A percentile compares a stretch with the other conserved stretches of the same genome.
Evolutionary conservation across 2,797 vertebrate genomes (phyloP).

Genomic region (Arrhamphus sclerolepis): DNA sequence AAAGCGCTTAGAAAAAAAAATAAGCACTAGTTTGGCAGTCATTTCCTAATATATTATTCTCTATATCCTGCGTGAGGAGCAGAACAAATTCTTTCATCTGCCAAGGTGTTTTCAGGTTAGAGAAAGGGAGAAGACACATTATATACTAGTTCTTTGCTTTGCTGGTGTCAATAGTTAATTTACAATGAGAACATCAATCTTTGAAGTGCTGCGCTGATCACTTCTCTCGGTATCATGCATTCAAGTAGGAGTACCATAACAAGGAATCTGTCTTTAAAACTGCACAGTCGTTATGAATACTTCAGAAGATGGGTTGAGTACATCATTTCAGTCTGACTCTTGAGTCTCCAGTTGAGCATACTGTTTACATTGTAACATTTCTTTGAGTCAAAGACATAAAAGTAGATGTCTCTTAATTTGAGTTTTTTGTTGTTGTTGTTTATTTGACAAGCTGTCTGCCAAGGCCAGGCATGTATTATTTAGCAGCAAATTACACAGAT

Average conservation of each 20-base stretch:
- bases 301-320: background rate
- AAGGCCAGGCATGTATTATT: background rate
- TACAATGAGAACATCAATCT: conserved; percentile 38
- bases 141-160: conserved; percentile 42
- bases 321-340: background rate
- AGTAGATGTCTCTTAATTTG: background rate
- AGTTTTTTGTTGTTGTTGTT: no score
- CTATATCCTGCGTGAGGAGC: conserved; percentile 43
- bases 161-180: conserved; percentile 61
- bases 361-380: conserved; percentile 1
- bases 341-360: conserved; percentile 1
- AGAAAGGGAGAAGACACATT: conserved; percentile 29
- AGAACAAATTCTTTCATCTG: conserved; percentile 35
- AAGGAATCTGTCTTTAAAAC: conserved; percentile 22
- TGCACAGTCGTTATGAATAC: conserved; percentile 12
- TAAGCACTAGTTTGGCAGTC: conserved; percentile 38
- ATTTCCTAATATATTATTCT: conserved; percentile 19
- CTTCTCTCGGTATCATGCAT: conserved; percentile 21
- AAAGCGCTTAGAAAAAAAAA: background rate
- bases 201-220: conserved; percentile 42
- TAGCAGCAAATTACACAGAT: background rate
- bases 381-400: background rate
- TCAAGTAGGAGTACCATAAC: conserved; percentile 17
- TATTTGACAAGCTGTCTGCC: background rate
- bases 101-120: conserved; percentile 36